A percentile compares a stretch with the other conserved stretches of the same genome.
Evolutionary conservation across 2,797 vertebrate species (phyloP).

Genomic region (Enteromius unitaeniatus): DNA sequence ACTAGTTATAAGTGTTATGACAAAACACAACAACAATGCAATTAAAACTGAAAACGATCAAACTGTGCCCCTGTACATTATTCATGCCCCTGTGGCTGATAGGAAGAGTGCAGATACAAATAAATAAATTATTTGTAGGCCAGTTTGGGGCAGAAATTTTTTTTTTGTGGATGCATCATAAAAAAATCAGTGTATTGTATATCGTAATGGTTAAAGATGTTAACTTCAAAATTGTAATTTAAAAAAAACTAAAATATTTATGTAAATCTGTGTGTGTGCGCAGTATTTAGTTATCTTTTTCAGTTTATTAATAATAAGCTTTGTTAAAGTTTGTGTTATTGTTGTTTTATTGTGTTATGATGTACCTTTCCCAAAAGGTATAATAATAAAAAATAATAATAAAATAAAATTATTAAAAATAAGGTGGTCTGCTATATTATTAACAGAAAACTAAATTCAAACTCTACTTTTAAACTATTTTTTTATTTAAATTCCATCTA

Average conservation of each 20-base stretch:
- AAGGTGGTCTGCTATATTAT: neutral
- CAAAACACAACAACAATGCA: neutral
- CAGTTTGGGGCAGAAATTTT: neutral
- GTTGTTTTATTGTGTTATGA: neutral
- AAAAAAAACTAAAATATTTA: neutral
- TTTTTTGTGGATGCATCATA: neutral
- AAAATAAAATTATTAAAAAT: neutral
- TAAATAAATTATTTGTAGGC: neutral
- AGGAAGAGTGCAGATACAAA: neutral
- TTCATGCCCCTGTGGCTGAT: neutral
- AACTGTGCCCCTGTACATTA: neutral
- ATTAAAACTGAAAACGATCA: neutral
- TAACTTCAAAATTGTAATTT: neutral
- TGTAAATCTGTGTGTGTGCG: neutral
- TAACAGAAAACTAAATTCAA: neutral
- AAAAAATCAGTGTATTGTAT: neutral
- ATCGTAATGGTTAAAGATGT: neutral
- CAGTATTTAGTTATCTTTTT: neutral
- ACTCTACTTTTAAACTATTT: neutral
- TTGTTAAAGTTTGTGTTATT: neutral
- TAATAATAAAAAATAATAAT: neutral
- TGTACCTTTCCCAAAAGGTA: neutral
- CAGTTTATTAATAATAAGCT: neutral
- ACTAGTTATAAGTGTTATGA: neutral
- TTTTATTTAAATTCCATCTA: neutral